A percentile compares a stretch with the other conserved stretches of the same genome.
Evolutionary conservation across 2,113 vertebrate genomes (phyloP).

Genomic region (Etia nguti): DNA sequence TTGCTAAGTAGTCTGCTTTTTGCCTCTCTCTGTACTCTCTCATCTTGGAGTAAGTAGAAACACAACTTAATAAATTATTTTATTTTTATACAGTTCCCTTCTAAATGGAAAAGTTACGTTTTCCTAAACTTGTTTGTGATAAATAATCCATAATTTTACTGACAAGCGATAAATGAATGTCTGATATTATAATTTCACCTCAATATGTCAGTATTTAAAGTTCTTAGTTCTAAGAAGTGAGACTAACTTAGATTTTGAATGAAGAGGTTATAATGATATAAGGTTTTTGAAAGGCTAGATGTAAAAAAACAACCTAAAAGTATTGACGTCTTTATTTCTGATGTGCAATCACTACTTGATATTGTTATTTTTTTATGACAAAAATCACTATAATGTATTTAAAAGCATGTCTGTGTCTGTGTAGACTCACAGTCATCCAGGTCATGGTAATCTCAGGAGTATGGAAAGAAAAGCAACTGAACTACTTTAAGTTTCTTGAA

Average conservation of each 20-base stretch:
- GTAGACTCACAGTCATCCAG: accelerated
- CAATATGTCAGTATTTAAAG: accelerated
- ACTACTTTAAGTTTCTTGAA: no score
- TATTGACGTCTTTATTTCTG: accelerated
- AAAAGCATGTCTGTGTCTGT: accelerated
- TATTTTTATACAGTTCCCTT: accelerated
- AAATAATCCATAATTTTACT: accelerated
- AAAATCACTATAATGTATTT: neutral
- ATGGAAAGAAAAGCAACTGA: no score
- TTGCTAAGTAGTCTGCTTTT: slow-evolving; percentile 18
- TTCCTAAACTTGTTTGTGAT: accelerated
- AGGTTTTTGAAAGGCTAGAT: accelerated
- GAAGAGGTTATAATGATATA: neutral
- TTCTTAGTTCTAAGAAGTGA: neutral
- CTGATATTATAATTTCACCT: accelerated
- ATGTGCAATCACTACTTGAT: accelerated
- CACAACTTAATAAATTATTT: neutral
- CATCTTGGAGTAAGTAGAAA: slow-evolving; percentile 41
- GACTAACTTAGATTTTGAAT: accelerated
- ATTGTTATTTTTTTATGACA: neutral
- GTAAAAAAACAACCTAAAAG: accelerated
- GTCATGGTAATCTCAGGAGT: neutral
- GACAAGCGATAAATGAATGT: accelerated
- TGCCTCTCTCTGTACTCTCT: neutral
- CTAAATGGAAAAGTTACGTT: accelerated